Conservation (phyloP, 2,113 vertebrate species). For the Aepyceros melampus region DNA sequence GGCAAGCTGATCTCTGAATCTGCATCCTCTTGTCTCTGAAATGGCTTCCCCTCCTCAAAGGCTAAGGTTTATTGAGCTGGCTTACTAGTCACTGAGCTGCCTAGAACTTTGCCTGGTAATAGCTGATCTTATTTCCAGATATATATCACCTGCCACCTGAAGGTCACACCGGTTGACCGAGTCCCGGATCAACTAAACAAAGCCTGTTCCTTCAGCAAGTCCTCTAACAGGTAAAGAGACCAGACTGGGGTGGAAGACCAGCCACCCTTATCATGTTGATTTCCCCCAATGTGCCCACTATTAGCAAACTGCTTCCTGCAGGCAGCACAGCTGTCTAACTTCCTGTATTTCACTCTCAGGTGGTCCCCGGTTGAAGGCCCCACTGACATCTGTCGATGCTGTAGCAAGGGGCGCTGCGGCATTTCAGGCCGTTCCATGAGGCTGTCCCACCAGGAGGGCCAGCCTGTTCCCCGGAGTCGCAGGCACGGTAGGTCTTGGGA, state of each 20-base stretch:
- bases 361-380: conserved; percentile 79
- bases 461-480: not conserved
- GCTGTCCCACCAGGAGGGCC: not conserved
- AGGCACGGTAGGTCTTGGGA: conserved; percentile 37
- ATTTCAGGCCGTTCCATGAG: not conserved
- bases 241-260: accelerated
- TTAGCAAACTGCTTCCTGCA: not conserved
- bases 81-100: not conserved
- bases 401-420: conserved; percentile 58
- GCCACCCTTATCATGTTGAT: accelerated
- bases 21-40: not conserved
- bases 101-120: not conserved
- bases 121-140: conserved; percentile 52
- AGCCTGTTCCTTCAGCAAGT: conserved; percentile 80
- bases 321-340: not conserved
- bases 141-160: conserved; percentile 78
- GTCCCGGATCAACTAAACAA: conserved; percentile 75
- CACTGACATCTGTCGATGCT: conserved; percentile 75
- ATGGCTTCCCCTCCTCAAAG: not conserved
- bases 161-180: conserved; percentile 46
- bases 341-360: not conserved
- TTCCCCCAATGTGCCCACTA: accelerated
- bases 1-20: not conserved
- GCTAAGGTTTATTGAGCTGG: not conserved
- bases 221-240: conserved; percentile 64